These are phyloP conservation scores for Pachyrhynchus sulphureomaculatus DNA, from an alignment of 1,140 invertebrate genomes.

Conservation along the genomic window DNA sequence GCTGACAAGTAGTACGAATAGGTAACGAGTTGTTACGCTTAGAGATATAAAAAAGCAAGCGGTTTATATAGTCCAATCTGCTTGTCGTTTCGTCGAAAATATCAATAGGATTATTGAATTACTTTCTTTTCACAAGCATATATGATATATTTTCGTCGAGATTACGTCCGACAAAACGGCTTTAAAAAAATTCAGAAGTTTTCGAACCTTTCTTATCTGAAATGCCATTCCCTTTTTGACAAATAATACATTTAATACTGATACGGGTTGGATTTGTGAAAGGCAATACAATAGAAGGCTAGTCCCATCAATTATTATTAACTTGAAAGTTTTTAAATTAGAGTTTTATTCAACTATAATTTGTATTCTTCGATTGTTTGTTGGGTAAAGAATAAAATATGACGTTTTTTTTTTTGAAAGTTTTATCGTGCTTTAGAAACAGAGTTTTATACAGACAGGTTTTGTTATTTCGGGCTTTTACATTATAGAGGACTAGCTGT, in stretches of 20 bases:
- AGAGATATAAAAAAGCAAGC: too few species aligned
- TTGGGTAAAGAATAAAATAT: slow-evolving; percentile 21
- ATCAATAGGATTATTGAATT: too few species aligned
- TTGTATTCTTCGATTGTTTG: slow-evolving; percentile 18
- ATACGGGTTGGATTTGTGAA: slow-evolving; percentile 13
- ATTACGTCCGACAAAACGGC: too few species aligned
- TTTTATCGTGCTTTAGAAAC: slow-evolving; percentile 8
- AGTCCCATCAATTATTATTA: slow-evolving; percentile 24
- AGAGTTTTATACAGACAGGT: not conserved
- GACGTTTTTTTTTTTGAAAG: slow-evolving; percentile 19
- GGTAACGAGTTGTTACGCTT: too few species aligned
- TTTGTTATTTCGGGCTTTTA: slow-evolving; percentile 2
- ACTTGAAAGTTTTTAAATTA: slow-evolving; percentile 22
- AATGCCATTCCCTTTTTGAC: slow-evolving; percentile 18
- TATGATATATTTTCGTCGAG: too few species aligned
- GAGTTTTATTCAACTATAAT: slow-evolving; percentile 18
- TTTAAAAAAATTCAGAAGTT: too few species aligned
- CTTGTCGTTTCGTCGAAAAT: too few species aligned
- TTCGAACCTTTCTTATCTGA: slow-evolving; percentile 16
- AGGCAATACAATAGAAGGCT: slow-evolving; percentile 17
- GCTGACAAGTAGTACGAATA: too few species aligned
- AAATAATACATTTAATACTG: slow-evolving; percentile 27
- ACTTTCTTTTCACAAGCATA: too few species aligned
- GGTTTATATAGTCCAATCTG: too few species aligned
- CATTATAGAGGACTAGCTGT: too few species aligned